Evolutionary conservation across 2,113 vertebrate species (phyloP).

Genomic region (Blennius ocellaris): DNA sequence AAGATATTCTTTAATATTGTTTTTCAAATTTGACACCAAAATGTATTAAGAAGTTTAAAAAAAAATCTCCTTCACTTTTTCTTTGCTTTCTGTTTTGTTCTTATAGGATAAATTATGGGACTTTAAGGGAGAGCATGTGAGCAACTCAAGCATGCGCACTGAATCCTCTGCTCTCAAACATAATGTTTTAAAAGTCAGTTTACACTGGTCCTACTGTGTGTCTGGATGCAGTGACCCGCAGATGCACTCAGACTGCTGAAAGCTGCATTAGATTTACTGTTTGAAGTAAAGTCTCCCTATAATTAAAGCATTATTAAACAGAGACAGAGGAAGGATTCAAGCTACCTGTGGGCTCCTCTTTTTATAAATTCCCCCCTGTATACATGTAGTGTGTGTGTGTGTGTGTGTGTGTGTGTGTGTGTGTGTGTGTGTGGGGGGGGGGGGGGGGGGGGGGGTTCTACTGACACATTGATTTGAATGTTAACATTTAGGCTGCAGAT

Average conservation of each 20-base stretch:
- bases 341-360: background rate
- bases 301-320: constrained; percentile 35
- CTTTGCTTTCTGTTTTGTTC: too few species aligned
- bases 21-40: background rate
- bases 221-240: constrained; percentile 51
- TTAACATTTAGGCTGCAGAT: background rate
- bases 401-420: too few species aligned
- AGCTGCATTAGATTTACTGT: constrained; percentile 24
- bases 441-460: too few species aligned
- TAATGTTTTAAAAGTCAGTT: constrained; percentile 39
- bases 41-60: too few species aligned
- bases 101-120: too few species aligned
- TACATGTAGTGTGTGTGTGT: too few species aligned
- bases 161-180: constrained; percentile 27
- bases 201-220: constrained; percentile 61
- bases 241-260: constrained; percentile 44
- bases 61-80: background rate
- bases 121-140: background rate
- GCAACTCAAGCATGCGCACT: constrained; percentile 25
- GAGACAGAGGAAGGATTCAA: constrained; percentile 11
- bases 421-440: too few species aligned
- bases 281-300: constrained; percentile 36
- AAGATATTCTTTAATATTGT: background rate
- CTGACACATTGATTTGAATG: background rate
- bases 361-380: background rate